Conservation (phyloP, 2,113 vertebrate species). For the Poeciliopsis retropinna region DNA sequence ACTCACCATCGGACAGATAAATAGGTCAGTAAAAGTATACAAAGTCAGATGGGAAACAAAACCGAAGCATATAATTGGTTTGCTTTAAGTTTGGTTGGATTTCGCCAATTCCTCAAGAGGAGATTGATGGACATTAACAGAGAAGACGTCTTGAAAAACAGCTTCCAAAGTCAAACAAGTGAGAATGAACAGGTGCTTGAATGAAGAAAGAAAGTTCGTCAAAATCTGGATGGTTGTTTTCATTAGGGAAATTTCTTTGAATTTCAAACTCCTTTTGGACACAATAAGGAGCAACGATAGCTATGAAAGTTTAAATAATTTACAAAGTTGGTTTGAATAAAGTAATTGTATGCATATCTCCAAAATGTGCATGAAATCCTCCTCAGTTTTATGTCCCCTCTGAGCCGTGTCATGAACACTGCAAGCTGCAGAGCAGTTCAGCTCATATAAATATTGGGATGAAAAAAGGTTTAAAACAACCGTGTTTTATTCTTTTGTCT, state of each 20-base stretch:
- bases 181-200: not conserved
- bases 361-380: not conserved
- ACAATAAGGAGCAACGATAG: constrained; percentile 9
- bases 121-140: constrained; percentile 26
- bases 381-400: not conserved
- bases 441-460: not conserved
- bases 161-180: constrained; percentile 5
- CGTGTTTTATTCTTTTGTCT: not conserved
- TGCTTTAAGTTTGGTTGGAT: constrained; percentile 70
- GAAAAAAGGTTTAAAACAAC: not conserved
- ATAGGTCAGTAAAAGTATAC: constrained; percentile 76
- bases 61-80: constrained; percentile 65
- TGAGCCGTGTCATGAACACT: not conserved
- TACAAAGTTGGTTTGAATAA: not conserved
- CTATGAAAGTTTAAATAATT: constrained; percentile 27
- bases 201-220: not conserved
- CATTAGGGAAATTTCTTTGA: not conserved
- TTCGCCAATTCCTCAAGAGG: constrained; percentile 44
- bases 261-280: constrained; percentile 22
- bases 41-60: constrained; percentile 69
- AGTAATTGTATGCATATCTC: not conserved
- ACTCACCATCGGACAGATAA: constrained; percentile 70
- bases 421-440: not conserved
- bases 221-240: not conserved
- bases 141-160: constrained; percentile 10